Conservation (phyloP, 2,888 invertebrate species). For the Quadroppia sp. region DNA sequence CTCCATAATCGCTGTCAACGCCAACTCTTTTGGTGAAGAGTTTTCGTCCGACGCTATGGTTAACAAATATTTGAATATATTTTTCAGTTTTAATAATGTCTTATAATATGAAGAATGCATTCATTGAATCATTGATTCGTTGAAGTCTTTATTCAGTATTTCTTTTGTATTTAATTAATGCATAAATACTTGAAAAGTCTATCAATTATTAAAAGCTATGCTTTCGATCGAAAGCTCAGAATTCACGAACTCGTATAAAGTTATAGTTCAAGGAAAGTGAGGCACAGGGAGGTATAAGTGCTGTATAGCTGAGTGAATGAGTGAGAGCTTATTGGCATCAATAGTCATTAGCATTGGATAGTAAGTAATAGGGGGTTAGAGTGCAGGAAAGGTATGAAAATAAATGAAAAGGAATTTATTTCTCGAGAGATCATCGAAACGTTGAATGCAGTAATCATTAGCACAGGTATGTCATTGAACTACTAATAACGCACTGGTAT, state of each 20-base stretch:
- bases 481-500: slow-evolving; percentile 60
- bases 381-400: neutral
- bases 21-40: slow-evolving; percentile 65
- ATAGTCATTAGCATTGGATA: neutral
- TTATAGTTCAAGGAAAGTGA: slow-evolving; percentile 32
- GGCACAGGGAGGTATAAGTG: slow-evolving; percentile 9
- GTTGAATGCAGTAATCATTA: neutral
- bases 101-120: no score
- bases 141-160: neutral
- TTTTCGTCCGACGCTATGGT: slow-evolving; percentile 65
- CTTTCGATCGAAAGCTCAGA: neutral
- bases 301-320: neutral
- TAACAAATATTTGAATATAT: neutral
- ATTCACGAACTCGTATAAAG: neutral
- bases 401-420: neutral
- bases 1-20: slow-evolving; percentile 62
- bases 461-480: slow-evolving; percentile 10
- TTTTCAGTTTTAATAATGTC: neutral
- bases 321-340: slow-evolving; percentile 21
- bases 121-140: no score
- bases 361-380: neutral
- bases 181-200: neutral
- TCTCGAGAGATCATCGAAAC: neutral
- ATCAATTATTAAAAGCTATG: neutral
- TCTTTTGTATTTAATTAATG: neutral